Base-by-base conservation (phyloP, 53 echinoderm and acorn worm species). In the Paracentrotus lividus region DNA sequence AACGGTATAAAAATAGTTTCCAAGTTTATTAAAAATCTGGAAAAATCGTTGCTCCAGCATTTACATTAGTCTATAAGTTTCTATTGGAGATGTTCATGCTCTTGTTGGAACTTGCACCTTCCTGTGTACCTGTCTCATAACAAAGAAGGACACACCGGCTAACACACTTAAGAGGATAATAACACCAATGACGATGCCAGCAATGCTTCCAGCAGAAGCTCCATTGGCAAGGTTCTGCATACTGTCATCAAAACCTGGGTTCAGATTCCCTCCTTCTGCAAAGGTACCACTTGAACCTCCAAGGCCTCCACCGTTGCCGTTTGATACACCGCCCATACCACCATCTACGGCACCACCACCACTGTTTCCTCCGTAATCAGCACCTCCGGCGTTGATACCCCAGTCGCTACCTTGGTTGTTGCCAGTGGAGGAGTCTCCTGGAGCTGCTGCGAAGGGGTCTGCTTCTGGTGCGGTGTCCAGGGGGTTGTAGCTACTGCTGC, bases 171-270 rank as follows among this genome's bases (percentile, higher is more conserved):
- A 34, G 36, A 92, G 77, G 43, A 92, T 78, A 59, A 92, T 92
- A 42, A 92, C 92, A 20, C 92, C 92, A 42, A 92, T 78, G 36
- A 92, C 92, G 27, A 92, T 92, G 40, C 92, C 92, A 1, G 92
- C 92, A 12, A 92, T 92, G 92, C 92, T 92, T 21, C 92, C 92
- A 0, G 92, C 92, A n/a, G 92, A 92, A 9, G 92, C 77, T 3
- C 76, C 49, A 29, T 47, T 69, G 9, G 52, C 56, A 77, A 92
- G 92, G 56, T 55, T 92, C 78, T 92, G 77, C 59, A 92, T 92
- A 40, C 78, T 58, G 42, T 92, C 81, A 57, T 92, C 90, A n/a
- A 81, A 72, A 40, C 81, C 91, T 58, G 95, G 94, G 67, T 86
- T 76, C 1, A 60, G 61, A 45, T 58, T 86, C 18, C 86, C 93